Evolutionary conservation across 2,113 vertebrate genomes (phyloP).

Genomic region (Gambusia affinis): DNA sequence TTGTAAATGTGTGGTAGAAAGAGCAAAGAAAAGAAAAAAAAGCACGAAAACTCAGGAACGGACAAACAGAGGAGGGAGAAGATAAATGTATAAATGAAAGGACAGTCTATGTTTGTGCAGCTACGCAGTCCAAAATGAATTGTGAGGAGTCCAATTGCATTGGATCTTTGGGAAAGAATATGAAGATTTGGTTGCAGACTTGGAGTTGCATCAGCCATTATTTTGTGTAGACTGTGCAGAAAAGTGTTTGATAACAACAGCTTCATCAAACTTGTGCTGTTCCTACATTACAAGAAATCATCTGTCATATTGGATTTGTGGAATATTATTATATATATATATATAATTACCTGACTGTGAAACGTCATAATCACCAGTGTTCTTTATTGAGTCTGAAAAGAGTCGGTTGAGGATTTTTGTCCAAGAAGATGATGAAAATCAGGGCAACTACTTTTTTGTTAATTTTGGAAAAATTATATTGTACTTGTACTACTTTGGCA

Average conservation of each 20-base stretch:
- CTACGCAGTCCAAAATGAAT: neutral
- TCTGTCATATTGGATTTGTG: neutral
- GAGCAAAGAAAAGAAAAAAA: neutral
- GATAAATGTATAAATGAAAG: constrained; percentile 1
- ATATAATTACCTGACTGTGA: neutral
- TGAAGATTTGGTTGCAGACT: neutral
- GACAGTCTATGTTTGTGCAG: neutral
- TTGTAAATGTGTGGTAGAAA: constrained; percentile 15
- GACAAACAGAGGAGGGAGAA: constrained; percentile 3
- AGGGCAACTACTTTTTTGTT: neutral
- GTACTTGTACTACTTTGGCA: neutral
- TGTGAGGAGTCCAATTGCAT: neutral
- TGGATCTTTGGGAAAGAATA: neutral
- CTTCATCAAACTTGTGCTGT: no score
- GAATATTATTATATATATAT: no score
- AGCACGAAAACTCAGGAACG: neutral
- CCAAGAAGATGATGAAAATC: neutral
- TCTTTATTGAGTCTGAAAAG: neutral
- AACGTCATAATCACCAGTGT: neutral
- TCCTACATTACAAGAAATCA: neutral
- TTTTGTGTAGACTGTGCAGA: neutral
- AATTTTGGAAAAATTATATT: neutral
- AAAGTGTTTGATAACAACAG: neutral
- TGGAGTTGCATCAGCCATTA: neutral
- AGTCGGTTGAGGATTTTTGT: neutral